These are phyloP conservation scores for Hydrozoanthus tunicans DNA, from an alignment of 64 coral and sea anemone species.

Conservation along the genomic window DNA sequence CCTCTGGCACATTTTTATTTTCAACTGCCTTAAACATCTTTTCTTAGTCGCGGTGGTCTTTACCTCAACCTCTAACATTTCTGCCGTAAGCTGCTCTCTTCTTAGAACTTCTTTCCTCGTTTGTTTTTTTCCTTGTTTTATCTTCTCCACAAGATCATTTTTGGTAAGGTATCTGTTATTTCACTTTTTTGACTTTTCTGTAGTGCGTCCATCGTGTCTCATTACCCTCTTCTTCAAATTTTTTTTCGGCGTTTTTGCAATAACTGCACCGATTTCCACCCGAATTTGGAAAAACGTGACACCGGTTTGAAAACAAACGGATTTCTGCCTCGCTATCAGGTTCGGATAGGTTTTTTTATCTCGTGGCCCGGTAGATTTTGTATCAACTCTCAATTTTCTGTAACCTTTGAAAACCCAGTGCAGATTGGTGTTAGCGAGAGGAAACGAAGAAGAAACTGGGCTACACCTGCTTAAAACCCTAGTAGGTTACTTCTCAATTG, in stretches of 20 bases:
- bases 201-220: neutral
- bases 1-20: conserved; percentile 16
- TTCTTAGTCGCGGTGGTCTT: conserved; percentile 6
- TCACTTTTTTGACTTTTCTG: neutral
- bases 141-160: conserved; percentile 27
- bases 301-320: neutral
- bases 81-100: conserved; percentile 17
- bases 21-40: neutral
- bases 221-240: conserved; percentile 21
- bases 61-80: conserved; percentile 18
- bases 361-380: neutral
- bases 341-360: neutral
- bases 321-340: neutral
- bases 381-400: neutral
- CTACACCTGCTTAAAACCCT: neutral
- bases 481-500: no score
- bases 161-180: conserved; percentile 58
- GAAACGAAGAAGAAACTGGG: neutral
- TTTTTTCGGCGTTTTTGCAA: conserved; percentile 10
- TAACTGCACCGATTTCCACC: conserved; percentile 7
- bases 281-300: neutral
- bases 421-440: neutral
- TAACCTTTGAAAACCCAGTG: neutral
- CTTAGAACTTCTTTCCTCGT: conserved; percentile 14
- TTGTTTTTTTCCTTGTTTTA: conserved; percentile 10